phyloP scores from a whole-genome alignment of 2,888 invertebrate species.

The Tiliacea aurago region DNA sequence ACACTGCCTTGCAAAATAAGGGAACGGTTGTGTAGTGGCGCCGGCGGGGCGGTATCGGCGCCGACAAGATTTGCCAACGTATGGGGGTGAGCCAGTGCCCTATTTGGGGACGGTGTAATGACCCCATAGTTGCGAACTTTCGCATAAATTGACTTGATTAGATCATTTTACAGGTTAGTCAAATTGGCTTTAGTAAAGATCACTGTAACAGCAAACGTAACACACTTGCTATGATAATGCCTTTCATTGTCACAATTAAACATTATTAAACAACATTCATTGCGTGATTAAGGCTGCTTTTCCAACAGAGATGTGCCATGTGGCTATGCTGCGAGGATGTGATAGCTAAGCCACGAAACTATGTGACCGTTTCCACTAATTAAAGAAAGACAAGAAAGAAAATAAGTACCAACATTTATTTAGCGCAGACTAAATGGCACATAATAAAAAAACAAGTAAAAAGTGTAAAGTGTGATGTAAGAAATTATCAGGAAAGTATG shows the following conservation, averaged over 20 bases:
- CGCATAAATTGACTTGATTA: slow-evolving; percentile 61
- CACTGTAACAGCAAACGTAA: not conserved
- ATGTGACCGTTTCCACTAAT: too few species aligned
- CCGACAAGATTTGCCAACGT: slow-evolving; percentile 73
- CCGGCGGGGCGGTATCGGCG: slow-evolving; percentile 55
- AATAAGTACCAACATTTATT: too few species aligned
- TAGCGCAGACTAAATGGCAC: too few species aligned
- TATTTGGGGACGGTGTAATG: slow-evolving; percentile 74
- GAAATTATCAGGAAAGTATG: too few species aligned
- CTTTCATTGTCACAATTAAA: not conserved
- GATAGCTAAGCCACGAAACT: too few species aligned
- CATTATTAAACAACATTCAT: not conserved
- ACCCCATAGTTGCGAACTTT: slow-evolving; percentile 68
- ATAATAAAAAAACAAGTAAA: too few species aligned
- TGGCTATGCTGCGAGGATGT: too few species aligned
- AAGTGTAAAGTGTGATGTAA: too few species aligned
- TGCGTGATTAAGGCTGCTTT: too few species aligned
- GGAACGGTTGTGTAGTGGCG: slow-evolving; percentile 68
- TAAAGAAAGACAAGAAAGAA: too few species aligned
- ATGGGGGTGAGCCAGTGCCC: slow-evolving; percentile 70
- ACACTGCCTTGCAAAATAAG: slow-evolving; percentile 72
- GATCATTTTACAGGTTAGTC: slow-evolving; percentile 54
- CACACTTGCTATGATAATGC: not conserved
- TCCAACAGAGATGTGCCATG: too few species aligned
- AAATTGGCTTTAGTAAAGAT: slow-evolving; percentile 47